Conservation (phyloP, 2,888 invertebrate species). For the Nemurella pictetii region DNA sequence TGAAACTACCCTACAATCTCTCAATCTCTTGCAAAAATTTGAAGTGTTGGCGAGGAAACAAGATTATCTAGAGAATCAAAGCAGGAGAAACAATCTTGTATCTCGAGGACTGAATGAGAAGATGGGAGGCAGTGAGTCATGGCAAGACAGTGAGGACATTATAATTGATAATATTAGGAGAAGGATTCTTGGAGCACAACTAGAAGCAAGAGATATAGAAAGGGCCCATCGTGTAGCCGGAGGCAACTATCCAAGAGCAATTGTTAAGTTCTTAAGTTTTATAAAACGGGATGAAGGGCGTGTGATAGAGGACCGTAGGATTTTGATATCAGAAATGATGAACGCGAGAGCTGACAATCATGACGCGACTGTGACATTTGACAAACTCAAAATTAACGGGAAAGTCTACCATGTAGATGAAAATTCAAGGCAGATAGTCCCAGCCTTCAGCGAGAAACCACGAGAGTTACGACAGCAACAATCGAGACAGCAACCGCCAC, state of each 20-base stretch:
- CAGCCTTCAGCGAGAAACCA: no score
- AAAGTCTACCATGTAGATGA: no score
- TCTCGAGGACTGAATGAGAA: background rate
- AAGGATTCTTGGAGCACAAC: background rate
- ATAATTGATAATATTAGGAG: background rate
- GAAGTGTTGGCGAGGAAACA: background rate
- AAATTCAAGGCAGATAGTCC: no score
- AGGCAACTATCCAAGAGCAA: background rate
- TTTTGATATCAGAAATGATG: no score
- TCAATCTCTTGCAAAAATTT: background rate
- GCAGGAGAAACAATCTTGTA: background rate
- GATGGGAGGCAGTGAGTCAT: background rate
- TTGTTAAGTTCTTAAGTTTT: no score
- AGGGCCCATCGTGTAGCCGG: background rate
- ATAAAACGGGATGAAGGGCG: no score
- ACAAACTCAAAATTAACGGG: no score
- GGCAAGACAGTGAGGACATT: background rate
- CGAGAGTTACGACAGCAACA: no score
- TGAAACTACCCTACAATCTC: background rate
- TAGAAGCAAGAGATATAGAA: background rate
- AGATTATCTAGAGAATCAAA: background rate
- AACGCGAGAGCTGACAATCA: no score
- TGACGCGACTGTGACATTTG: no score
- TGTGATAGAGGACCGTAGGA: no score
- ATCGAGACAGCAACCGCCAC: no score